A percentile compares a stretch with the other conserved stretches of the same genome.
phyloP scores from a whole-genome alignment of 2,113 vertebrate genomes.

The Orthonyx spaldingii region DNA sequence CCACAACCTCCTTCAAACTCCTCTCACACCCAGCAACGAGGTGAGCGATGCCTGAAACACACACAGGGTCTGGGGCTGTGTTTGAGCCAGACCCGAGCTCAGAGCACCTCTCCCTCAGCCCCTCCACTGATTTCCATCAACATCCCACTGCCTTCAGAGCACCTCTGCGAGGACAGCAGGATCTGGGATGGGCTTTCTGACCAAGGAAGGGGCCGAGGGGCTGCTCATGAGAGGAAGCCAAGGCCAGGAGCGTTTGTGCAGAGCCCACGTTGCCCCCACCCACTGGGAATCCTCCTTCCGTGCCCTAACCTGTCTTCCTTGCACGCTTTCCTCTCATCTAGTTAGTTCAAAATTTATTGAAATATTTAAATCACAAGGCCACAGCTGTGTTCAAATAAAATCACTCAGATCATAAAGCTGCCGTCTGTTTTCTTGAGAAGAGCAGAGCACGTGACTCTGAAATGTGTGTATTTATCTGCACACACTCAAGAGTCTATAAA shows the following conservation, averaged over 20 bases:
- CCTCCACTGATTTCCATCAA: background rate
- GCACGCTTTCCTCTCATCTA: conserved; percentile 4
- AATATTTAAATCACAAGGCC: conserved; percentile 62
- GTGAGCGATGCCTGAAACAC: background rate
- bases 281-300: background rate
- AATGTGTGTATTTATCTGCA: background rate
- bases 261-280: background rate
- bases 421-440: conserved; percentile 54
- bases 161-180: background rate
- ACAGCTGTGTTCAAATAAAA: conserved; percentile 65
- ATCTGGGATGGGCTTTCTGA: background rate
- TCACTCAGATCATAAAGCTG: conserved; percentile 63
- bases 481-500: background rate
- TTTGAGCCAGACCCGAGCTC: background rate
- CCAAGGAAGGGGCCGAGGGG: background rate
- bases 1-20: background rate
- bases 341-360: conserved; percentile 62
- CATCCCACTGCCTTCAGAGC: background rate
- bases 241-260: background rate
- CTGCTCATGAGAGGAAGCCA: background rate
- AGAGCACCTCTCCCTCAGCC: background rate
- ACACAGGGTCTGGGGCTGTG: background rate
- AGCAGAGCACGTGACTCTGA: background rate
- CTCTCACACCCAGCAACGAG: background rate
- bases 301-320: background rate